A percentile compares a stretch with the other conserved stretches of the same genome.
These are phyloP conservation scores for Apamea anceps DNA, from an alignment of 2,888 invertebrate genomes.

Conservation along the genomic window DNA sequence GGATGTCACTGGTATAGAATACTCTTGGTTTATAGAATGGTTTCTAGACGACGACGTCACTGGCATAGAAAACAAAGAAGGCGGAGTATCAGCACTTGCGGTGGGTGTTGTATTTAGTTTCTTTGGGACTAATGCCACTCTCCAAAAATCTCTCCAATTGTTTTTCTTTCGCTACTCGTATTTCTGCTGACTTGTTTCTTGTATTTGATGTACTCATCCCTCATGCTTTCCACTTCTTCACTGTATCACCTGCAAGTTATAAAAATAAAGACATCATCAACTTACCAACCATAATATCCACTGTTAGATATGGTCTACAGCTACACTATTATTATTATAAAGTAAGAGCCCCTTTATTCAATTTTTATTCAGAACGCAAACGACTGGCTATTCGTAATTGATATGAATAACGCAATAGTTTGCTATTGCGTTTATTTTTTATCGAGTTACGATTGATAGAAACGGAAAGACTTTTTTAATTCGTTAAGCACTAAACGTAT, in stretches of 20 bases:
- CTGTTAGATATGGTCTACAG: not conserved
- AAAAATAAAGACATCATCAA: conserved; percentile 10
- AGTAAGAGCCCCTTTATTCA: not conserved
- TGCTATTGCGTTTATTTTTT: not conserved
- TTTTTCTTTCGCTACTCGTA: not conserved
- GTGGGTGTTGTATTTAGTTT: not conserved
- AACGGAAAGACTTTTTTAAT: not conserved
- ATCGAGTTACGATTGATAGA: not conserved
- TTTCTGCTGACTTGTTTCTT: not conserved
- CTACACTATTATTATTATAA: not conserved
- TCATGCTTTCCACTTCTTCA: not conserved
- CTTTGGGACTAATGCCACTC: not conserved
- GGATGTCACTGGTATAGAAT: not conserved
- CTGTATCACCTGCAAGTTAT: conserved; percentile 8
- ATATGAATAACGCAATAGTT: too few relatives aligned
- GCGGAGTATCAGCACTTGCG: not conserved
- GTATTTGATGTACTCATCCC: not conserved
- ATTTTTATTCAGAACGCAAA: not conserved
- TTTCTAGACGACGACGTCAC: not conserved
- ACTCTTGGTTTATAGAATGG: not conserved
- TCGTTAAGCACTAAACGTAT: not conserved
- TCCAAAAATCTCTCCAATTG: not conserved
- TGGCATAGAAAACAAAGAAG: not conserved
- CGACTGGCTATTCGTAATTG: not conserved
- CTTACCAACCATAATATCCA: conserved; percentile 2